Evolutionary conservation across 2,113 vertebrate genomes (phyloP).

Genomic region (Microtus oregoni): DNA sequence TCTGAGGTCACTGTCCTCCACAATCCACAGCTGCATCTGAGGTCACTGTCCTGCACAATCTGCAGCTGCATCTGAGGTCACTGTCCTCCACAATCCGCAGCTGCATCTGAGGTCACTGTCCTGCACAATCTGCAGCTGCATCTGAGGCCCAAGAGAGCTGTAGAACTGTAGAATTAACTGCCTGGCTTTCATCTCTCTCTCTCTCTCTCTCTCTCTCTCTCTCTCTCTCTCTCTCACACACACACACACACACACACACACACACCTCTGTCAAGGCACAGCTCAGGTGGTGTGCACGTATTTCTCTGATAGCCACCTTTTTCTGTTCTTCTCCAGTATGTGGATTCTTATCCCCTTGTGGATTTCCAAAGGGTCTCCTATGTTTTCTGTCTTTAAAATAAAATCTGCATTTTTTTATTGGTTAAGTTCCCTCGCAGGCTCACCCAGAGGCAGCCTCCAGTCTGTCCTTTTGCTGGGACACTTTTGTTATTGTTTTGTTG

Average conservation of each 20-base stretch:
- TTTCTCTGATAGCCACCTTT: background rate
- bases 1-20: too few species aligned
- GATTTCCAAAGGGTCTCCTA: background rate
- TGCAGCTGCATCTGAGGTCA: too few species aligned
- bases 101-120: too few species aligned
- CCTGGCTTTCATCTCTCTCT: background rate
- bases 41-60: too few species aligned
- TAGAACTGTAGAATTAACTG: background rate
- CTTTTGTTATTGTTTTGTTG: background rate
- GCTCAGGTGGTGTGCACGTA: background rate
- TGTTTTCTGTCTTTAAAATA: background rate
- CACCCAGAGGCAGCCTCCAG: background rate
- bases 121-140: too few species aligned
- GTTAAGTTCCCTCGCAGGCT: background rate
- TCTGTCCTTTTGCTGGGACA: background rate
- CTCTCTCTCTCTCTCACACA: too few species aligned
- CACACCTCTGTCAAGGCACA: background rate
- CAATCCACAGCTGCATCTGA: too few species aligned
- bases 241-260: background rate
- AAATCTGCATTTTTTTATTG: background rate
- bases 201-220: too few species aligned
- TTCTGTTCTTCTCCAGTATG: background rate
- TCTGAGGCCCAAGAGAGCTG: background rate
- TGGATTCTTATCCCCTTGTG: too few species aligned
- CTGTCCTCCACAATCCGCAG: too few species aligned